Evolutionary conservation across 2,888 invertebrate genomes (phyloP), one percentile per base, ranked within the genome.

Genomic region (Rhagophthalmus giganteus): DNA sequence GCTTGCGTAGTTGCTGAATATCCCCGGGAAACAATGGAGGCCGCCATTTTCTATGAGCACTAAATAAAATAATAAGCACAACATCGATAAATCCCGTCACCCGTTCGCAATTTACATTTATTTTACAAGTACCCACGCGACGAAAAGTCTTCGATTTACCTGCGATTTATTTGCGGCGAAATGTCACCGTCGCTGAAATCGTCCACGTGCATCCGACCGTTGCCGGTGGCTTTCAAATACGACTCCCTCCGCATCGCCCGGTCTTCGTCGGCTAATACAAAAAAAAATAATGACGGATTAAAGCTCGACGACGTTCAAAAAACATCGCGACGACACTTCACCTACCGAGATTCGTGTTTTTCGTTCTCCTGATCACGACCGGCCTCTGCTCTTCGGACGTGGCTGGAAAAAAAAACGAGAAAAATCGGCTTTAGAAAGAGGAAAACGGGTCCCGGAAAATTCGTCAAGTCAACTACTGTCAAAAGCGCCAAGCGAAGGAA

Each of bases 211-310:
- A 86, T 80, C 53, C 86, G 78, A 67, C 88, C 88, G 55, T 87
- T 87, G 81, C 88, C 90, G 6, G 94, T 95, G 30, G 95, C 95
- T 77, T 92, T 92, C 60, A 95, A 79, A 77, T 96, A 96, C n/a
- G 94, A 95, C 60, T 93, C 91, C 63, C 95, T 81, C 62, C 95
- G 83, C 76, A 89, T 90, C 13, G 87, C 85, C 58, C 91, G 84
- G 67, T 93, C 92, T 71, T 94, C 94, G 70, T 90, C 90, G 74
- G 80, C 84, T 81, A n/a, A 72, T 2, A 31, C 10, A 5, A 12
- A 31, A 31, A 31, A 12, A 7, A 6, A 33, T 8, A 3, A 13
- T 33, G 31, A 32, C 26, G 11, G 8, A 24, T 13, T 7, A 7
- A 8, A 35, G 4, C 10, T 4, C 8, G 27, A 27, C 10, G 9